These are phyloP conservation scores for Leptinotarsa juncta DNA, from an alignment of 2,888 invertebrate species.

Conservation along the genomic window DNA sequence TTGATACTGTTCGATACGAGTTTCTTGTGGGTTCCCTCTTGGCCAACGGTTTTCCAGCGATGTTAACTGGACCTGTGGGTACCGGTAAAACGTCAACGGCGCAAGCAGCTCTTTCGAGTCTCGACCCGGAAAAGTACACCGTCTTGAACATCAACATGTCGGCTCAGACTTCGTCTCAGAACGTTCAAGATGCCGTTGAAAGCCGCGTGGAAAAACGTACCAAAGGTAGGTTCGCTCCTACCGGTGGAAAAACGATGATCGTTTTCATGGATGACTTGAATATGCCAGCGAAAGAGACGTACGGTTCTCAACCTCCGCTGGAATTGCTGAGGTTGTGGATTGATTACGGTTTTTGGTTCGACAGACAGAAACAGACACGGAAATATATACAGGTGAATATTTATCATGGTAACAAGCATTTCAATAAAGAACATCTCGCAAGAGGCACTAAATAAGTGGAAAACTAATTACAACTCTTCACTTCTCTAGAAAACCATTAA, in stretches of 20 bases:
- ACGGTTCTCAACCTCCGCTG: conserved; percentile 90
- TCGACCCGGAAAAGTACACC: conserved; percentile 72
- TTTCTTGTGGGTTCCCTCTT: conserved; percentile 77
- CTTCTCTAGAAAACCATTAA: too few relatives aligned
- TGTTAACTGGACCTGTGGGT: conserved; percentile 88
- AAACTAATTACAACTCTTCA: too few relatives aligned
- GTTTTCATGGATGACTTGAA: conserved; percentile 93
- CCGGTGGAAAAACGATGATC: conserved; percentile 85
- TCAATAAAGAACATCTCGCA: neutral
- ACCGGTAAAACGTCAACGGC: conserved; percentile 88
- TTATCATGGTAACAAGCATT: neutral
- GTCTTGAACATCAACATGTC: conserved; percentile 87
- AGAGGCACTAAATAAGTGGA: neutral
- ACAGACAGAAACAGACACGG: conserved; percentile 80
- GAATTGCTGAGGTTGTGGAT: conserved; percentile 88
- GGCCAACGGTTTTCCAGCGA: conserved; percentile 74
- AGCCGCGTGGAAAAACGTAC: conserved; percentile 85
- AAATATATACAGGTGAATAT: conserved; percentile 76
- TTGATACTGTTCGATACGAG: conserved; percentile 88
- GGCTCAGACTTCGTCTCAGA: conserved; percentile 86
- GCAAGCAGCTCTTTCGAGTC: conserved; percentile 72
- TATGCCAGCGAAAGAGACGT: conserved; percentile 90
- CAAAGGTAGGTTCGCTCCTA: conserved; percentile 84
- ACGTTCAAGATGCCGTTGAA: conserved; percentile 71
- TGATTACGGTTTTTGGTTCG: conserved; percentile 92